These are phyloP conservation scores for Platyura marginata DNA, from an alignment of 1,140 invertebrate genomes.

Conservation along the genomic window DNA sequence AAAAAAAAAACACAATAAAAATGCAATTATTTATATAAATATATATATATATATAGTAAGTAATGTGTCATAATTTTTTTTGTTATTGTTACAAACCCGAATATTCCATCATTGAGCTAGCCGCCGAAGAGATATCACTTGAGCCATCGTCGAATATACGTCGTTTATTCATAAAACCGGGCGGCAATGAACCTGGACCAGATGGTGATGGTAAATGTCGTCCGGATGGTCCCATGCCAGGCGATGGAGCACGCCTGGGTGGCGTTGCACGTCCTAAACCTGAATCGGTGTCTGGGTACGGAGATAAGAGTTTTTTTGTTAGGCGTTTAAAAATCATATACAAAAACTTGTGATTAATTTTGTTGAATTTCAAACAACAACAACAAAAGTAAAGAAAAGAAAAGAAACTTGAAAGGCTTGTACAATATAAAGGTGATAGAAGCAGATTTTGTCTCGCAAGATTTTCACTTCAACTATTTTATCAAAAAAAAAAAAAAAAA, in stretches of 20 bases:
- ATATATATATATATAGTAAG: too few species aligned
- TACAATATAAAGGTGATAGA: too few species aligned
- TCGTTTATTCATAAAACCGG: slow-evolving; percentile 61
- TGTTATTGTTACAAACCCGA: slow-evolving; percentile 38
- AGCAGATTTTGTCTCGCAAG: too few species aligned
- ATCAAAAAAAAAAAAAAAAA: too few species aligned
- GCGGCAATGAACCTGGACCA: slow-evolving; percentile 62
- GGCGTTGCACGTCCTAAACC: slow-evolving; percentile 63
- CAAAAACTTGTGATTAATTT: too few species aligned
- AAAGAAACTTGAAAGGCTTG: too few species aligned
- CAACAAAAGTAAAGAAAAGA: too few species aligned
- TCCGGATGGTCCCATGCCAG: slow-evolving; percentile 38
- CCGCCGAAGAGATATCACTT: slow-evolving; percentile 66
- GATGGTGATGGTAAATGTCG: slow-evolving; percentile 53
- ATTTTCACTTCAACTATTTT: too few species aligned
- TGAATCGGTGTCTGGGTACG: slow-evolving; percentile 45
- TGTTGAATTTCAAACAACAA: too few species aligned
- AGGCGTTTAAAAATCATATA: too few species aligned
- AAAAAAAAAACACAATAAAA: too few species aligned
- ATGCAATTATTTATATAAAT: too few species aligned
- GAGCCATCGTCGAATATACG: slow-evolving; percentile 62
- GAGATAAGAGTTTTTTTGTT: slow-evolving; percentile 17
- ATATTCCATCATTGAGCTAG: slow-evolving; percentile 71
- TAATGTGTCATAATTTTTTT: not conserved
- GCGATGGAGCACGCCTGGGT: slow-evolving; percentile 58